Percentiles rank a stretch among this genome's conserved stretches.
phyloP scores from a whole-genome alignment of 2,797 vertebrate species.

The Limnodromus scolopaceus region DNA sequence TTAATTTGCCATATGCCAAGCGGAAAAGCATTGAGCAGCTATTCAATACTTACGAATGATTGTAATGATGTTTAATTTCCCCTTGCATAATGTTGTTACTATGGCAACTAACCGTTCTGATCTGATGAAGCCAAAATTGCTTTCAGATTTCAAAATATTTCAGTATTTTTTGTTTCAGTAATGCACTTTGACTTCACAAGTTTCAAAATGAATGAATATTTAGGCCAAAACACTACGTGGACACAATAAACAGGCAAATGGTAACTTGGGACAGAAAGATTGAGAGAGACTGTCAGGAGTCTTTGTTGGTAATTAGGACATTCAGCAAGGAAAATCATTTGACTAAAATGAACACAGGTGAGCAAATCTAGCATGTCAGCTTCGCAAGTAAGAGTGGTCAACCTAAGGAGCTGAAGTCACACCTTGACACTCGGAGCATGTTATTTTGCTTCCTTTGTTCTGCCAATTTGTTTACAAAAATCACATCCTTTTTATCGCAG shows the following conservation, averaged over 20 bases:
- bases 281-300: not conserved
- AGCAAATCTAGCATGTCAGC: accelerated
- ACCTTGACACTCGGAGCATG: accelerated
- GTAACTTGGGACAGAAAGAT: not conserved
- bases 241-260: not conserved
- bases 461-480: not conserved
- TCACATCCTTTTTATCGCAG: accelerated
- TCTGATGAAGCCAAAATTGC: not conserved
- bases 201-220: not conserved
- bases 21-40: not conserved
- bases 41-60: not conserved
- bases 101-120: not conserved
- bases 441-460: not conserved
- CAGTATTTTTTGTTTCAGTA: not conserved
- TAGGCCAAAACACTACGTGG: not conserved
- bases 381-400: not conserved
- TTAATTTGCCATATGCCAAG: not conserved
- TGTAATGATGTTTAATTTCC: not conserved
- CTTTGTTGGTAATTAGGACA: not conserved
- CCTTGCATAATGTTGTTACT: not conserved
- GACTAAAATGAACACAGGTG: not conserved
- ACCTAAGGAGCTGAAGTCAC: not conserved
- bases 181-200: not conserved
- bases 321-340: not conserved
- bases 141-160: not conserved